A percentile compares a stretch with the other conserved stretches of the same genome.
These are phyloP conservation scores for Xiphophorus birchmanni DNA, from an alignment of 2,797 vertebrate genomes.

Conservation along the genomic window DNA sequence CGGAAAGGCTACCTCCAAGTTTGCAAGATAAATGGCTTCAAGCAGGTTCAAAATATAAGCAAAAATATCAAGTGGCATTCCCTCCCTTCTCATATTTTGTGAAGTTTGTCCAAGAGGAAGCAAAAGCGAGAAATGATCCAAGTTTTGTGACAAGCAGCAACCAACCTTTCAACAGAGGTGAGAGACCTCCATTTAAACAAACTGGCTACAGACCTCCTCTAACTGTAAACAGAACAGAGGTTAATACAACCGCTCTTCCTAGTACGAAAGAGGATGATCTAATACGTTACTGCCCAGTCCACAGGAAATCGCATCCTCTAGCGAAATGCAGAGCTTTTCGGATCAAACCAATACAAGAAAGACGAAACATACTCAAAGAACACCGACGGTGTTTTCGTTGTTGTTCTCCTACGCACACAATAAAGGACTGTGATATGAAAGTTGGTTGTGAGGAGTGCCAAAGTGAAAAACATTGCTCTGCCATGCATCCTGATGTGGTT, in stretches of 20 bases:
- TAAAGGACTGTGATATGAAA: background rate
- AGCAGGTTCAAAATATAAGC: too few species aligned
- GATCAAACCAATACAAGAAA: constrained; percentile 5
- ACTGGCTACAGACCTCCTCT: background rate
- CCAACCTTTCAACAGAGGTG: background rate
- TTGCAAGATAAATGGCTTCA: too few species aligned
- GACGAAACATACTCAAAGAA: background rate
- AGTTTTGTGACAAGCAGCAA: background rate
- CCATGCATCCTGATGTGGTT: too few species aligned
- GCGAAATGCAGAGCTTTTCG: constrained; percentile 1
- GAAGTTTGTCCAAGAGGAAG: too few species aligned
- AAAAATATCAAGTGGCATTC: too few species aligned
- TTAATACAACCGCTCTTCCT: background rate
- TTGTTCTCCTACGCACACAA: background rate
- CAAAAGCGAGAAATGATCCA: background rate
- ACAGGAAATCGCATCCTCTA: background rate
- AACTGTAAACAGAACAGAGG: constrained; percentile 4
- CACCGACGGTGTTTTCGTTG: background rate
- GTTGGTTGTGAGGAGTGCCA: constrained; percentile 1
- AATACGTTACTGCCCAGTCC: background rate
- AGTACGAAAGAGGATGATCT: background rate
- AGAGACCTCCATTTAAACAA: constrained; percentile 1
- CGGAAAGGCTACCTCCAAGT: too few species aligned
- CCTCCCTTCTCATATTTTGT: too few species aligned
- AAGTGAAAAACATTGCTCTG: constrained; percentile 5